These are phyloP conservation scores for Argyra leucocephala DNA, from an alignment of 2,888 invertebrate genomes.

Conservation along the genomic window DNA sequence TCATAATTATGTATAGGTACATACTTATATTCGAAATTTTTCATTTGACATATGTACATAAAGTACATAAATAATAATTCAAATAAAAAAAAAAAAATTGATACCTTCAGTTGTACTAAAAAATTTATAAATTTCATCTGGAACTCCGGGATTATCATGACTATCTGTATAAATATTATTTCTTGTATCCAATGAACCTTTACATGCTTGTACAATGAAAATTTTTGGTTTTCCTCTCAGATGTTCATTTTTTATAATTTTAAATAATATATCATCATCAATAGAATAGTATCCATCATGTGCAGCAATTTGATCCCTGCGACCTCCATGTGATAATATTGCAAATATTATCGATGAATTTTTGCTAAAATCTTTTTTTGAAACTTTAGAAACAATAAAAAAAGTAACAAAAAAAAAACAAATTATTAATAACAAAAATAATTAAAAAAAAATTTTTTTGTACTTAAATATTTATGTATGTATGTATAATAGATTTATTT, in stretches of 20 bases:
- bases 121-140: conserved; percentile 38
- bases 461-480: background rate
- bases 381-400: conserved; percentile 31
- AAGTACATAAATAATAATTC: background rate
- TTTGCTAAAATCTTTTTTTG: conserved; percentile 32
- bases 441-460: too few species aligned
- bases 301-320: conserved; percentile 34
- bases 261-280: conserved; percentile 36
- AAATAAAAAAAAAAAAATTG: background rate
- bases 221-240: conserved; percentile 38
- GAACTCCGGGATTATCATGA: conserved; percentile 25
- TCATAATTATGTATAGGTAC: too few species aligned
- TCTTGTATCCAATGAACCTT: conserved; percentile 32
- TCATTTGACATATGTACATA: background rate
- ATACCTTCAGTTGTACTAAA: conserved; percentile 41
- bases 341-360: conserved; percentile 36
- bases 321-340: conserved; percentile 37
- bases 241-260: conserved; percentile 35
- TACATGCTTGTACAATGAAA: conserved; percentile 41
- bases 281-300: conserved; percentile 36
- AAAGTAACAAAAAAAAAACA: too few species aligned
- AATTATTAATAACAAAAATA: background rate
- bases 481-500: too few species aligned
- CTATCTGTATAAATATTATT: conserved; percentile 32
- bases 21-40: too few species aligned